Conservation (phyloP, 2,888 invertebrate genomes). For the Molorchus minor region DNA sequence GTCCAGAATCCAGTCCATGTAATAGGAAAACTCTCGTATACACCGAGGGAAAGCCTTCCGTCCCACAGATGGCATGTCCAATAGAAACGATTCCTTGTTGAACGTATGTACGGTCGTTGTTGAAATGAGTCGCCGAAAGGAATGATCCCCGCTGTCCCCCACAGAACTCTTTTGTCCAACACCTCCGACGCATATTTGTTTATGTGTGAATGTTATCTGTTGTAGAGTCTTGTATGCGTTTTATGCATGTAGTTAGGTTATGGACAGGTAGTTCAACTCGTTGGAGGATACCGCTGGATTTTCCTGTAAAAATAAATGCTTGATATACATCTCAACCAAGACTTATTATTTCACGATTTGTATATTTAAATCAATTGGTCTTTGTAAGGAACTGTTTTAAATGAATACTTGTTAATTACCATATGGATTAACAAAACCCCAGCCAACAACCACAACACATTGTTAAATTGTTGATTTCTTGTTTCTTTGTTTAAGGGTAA, state of each 20-base stretch:
- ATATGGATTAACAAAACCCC: no score
- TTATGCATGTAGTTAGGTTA: neutral
- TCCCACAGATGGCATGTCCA: conserved; percentile 59
- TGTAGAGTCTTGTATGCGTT: neutral
- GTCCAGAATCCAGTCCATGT: conserved; percentile 70
- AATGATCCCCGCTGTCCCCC: conserved; percentile 77
- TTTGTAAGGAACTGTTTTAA: no score
- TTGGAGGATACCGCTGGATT: conserved; percentile 37
- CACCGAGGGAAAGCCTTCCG: conserved; percentile 70
- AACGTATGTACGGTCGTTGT: conserved; percentile 57
- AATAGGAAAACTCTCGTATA: conserved; percentile 71
- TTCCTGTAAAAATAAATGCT: conserved; percentile 22
- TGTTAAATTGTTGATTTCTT: no score
- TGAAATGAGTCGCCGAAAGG: conserved; percentile 7
- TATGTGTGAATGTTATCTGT: conserved; percentile 29
- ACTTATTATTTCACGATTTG: no score
- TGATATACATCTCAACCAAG: no score
- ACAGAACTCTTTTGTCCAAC: conserved; percentile 69
- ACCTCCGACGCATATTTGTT: conserved; percentile 73
- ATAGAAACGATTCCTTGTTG: conserved; percentile 66
- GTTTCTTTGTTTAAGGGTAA: no score
- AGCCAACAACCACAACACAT: no score
- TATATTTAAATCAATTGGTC: no score
- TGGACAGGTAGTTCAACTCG: neutral
- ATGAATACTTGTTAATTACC: no score